Evolutionary conservation across 2,113 vertebrate species (phyloP), one percentile per base, ranked within the genome.

Genomic region (Myiozetetes cayanensis): DNA sequence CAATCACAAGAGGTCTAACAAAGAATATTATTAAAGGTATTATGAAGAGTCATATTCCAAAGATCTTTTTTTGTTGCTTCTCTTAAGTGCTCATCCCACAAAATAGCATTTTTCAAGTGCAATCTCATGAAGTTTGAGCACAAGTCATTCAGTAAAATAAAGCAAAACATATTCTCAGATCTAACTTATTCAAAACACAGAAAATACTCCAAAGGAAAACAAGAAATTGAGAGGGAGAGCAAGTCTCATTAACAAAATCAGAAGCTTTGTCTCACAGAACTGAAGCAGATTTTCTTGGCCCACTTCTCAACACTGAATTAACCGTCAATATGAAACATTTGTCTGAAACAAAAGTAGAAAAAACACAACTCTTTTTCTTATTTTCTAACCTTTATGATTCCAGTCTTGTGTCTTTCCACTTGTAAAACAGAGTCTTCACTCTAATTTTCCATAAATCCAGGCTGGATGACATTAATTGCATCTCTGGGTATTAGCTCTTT

Each of bases 201-300:
- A 63, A 95, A 93, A 83, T 62, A 94, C 77, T 90, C 47, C 82
- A 66, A 94, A 96, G 67, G 70, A 89, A 96, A 93, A 85, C 67
- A 96, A 93, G 78, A 50, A 93, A 62, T 7, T 68, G 63, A 80
- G 49, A 89, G 15, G 17, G 50, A 86, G 35, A 24, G 39, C 16
- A 67, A 85, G 28, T 35, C 41, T 49, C 0, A 3, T 76, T 76
- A 89, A 75, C 2, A 71, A 52, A 89, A 72, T 33, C 66, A 76
- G 53, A 67, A 89, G 37, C n/a, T 87, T 56, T 44, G 18, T 70
- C 71, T 87, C 50, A 77, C 31, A 94, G 49, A 79, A 82, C 14
- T 37, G 30, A 78, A 77, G 44, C 23, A 46, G 18, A 49, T 56
- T 82, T 81, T 87, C 71, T 68, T 68, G 41, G 11, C 15, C 5